Base-by-base conservation (phyloP, 2,113 vertebrate species). In the Neodon shergylaensis region DNA sequence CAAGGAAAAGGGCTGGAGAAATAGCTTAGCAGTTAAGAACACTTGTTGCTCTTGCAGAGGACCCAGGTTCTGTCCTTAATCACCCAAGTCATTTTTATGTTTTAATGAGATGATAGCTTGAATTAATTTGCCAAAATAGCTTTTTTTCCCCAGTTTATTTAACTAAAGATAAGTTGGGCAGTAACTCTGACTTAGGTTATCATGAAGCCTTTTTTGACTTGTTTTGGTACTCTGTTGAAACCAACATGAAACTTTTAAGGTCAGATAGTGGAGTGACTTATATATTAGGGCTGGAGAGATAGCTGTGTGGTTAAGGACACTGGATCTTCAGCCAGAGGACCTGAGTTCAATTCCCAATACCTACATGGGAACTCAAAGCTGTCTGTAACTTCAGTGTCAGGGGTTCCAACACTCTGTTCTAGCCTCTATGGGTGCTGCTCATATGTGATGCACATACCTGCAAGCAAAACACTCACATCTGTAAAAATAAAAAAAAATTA, bases 61-160 rank as follows among this genome's bases (percentile, higher is more conserved):
- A 82, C 33, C 19, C 5, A 81, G 19, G 19, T 81, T 79, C 78
- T 24, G 78, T 79, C 77, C 6, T 47, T 77, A 36, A 10, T 10
- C 6, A 24, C 52, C 36, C 36, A 26, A 82, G 52, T 52, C 36
- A 61, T 82, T 82, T 82, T 61, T 36, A 28, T 82, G 61, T 79
- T 92, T 92, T 91, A 58, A 54, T 26, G 28, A 94, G 52, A 90
- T 22, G 26, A 63, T 85, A 76, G 36, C 52, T 95, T 86, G 86
- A 92, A 70, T 81, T 52, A 68, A 91, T 93, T 93, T 95, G 54
- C 49, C 81, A 88, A 96, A 82, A 36, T 68, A 81, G 42, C 31
- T 42, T 31, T 7, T 42, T 73, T 68, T 68, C 4, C 4, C 19
- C n/a, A 9, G n/a, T 26, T 82, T 39, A 61, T 39, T 61, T 39